A percentile compares a stretch with the other conserved stretches of the same genome.
phyloP scores from a whole-genome alignment of 2,113 vertebrate genomes.

The Antennarius striatus region DNA sequence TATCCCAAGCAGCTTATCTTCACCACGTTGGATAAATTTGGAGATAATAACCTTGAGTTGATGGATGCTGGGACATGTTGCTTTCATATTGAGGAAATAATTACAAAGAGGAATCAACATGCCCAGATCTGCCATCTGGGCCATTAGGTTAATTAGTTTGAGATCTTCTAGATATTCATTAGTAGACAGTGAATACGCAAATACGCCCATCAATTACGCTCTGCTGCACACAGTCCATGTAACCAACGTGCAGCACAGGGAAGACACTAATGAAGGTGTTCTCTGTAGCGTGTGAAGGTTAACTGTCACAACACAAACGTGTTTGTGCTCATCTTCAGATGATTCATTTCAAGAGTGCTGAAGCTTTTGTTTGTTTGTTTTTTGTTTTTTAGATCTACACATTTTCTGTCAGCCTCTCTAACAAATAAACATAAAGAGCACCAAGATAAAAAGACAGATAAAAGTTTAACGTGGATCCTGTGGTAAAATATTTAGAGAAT shows the following conservation, averaged over 20 bases:
- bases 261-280: conserved; percentile 21
- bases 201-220: conserved; percentile 20
- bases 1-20: conserved; percentile 35
- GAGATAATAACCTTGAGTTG: conserved; percentile 65
- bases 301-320: background rate
- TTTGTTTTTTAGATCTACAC: too few relatives aligned
- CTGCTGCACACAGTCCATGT: background rate
- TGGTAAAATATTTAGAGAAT: too few relatives aligned
- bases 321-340: background rate
- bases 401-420: too few relatives aligned
- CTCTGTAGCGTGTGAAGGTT: background rate
- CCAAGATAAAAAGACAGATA: too few relatives aligned
- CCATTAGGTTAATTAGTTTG: conserved; percentile 65
- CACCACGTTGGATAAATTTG: conserved; percentile 46
- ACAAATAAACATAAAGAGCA: too few relatives aligned
- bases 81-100: conserved; percentile 44
- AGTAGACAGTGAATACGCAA: conserved; percentile 53
- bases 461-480: too few relatives aligned
- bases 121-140: conserved; percentile 40
- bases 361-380: too few relatives aligned
- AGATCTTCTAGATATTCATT: conserved; percentile 57
- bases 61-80: conserved; percentile 47
- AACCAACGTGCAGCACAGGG: conserved; percentile 23
- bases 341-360: too few relatives aligned
- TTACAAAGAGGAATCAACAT: conserved; percentile 49